Evolutionary conservation across 2,797 vertebrate genomes (phyloP).

Genomic region (Lagorchestes hirsutus): DNA sequence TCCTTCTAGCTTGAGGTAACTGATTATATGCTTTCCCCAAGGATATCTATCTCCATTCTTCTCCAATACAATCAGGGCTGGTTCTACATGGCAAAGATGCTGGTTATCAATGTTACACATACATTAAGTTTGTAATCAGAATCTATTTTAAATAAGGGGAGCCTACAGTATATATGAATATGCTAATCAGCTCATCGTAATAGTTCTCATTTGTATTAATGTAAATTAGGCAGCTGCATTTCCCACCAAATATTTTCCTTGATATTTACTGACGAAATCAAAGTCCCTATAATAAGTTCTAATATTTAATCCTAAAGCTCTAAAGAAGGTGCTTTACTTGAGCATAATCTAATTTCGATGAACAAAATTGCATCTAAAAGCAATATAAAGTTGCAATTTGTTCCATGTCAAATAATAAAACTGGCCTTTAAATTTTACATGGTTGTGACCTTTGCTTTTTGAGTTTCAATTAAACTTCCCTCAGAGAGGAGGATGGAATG

Average conservation of each 20-base stretch:
- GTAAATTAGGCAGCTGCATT: conserved; percentile 84
- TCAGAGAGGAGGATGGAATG: conserved; percentile 75
- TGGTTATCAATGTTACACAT: conserved; percentile 74
- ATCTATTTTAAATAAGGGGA: conserved; percentile 82
- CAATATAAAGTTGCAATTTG: conserved; percentile 88
- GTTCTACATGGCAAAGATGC: conserved; percentile 69
- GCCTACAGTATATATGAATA: conserved; percentile 86
- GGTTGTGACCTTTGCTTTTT: conserved; percentile 87
- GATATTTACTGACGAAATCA: conserved; percentile 87
- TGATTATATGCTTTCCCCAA: background rate
- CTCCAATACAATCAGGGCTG: conserved; percentile 46
- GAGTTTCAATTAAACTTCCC: conserved; percentile 86
- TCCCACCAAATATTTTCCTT: conserved; percentile 88
- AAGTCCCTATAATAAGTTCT: conserved; percentile 83
- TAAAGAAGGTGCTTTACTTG: conserved; percentile 86
- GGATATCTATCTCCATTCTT: background rate
- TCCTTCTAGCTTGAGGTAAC: background rate
- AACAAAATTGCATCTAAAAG: conserved; percentile 87
- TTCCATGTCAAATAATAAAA: conserved; percentile 88
- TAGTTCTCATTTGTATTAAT: conserved; percentile 88
- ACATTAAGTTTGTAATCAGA: conserved; percentile 82
- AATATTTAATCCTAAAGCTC: conserved; percentile 87
- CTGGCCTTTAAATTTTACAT: conserved; percentile 88
- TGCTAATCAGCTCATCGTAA: conserved; percentile 87
- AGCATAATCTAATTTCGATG: conserved; percentile 86